A percentile compares a stretch with the other conserved stretches of the same genome.
These are phyloP conservation scores for Sycobia sp. DNA, from an alignment of 1,140 invertebrate genomes.

Conservation along the genomic window DNA sequence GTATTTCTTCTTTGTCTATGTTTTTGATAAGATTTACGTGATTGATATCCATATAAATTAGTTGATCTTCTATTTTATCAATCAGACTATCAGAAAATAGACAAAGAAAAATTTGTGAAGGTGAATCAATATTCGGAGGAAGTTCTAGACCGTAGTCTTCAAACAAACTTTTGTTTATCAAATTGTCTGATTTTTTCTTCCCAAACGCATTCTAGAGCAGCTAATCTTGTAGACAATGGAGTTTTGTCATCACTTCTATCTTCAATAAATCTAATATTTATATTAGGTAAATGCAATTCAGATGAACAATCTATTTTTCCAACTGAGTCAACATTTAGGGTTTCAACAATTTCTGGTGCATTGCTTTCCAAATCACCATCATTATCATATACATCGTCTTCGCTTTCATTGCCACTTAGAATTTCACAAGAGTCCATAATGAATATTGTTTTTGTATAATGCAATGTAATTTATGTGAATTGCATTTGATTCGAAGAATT, in stretches of 20 bases:
- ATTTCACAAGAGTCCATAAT: slow-evolving; percentile 2
- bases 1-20: no score
- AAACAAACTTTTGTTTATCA: neutral
- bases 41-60: no score
- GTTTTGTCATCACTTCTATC: neutral
- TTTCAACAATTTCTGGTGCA: neutral
- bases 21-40: no score
- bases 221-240: slow-evolving; percentile 6
- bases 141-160: neutral
- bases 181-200: no score
- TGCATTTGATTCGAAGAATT: no score
- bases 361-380: neutral
- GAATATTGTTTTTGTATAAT: no score
- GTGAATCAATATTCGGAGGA: slow-evolving; percentile 2
- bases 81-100: no score
- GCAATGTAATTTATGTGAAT: no score
- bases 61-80: no score
- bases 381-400: no score
- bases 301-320: neutral
- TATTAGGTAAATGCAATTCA: neutral
- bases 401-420: neutral
- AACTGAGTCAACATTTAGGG: neutral
- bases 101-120: slow-evolving; percentile 6
- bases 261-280: neutral
- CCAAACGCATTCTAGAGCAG: neutral